Base-by-base conservation (phyloP, 2,888 invertebrate species). In the Noctua janthina region DNA sequence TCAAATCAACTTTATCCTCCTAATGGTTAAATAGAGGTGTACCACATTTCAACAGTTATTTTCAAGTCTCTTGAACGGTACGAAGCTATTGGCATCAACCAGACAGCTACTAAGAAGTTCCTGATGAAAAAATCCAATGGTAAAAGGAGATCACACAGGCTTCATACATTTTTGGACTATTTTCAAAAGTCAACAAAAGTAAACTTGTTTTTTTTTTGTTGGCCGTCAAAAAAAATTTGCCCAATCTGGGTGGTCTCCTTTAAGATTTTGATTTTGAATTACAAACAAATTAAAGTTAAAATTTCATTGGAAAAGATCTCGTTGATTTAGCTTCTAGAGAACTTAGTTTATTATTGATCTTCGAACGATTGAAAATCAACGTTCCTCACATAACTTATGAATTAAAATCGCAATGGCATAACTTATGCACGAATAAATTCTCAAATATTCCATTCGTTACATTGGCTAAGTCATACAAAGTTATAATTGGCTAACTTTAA, bases 401-500 rank as follows among this genome's bases (percentile, higher is more conserved):
- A 82, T 85, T 68, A 72, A 74, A 74, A 68, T 54, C 49, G 68
- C 56, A 20, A 74, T 39, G 62, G 11, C 17, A 59, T 62, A 85
- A 83, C 67, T 78, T 39, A 20, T 70, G 68, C 68, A 68, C 78
- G 78, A 77, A 89, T 85, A 79, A 83, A 89, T 81, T 83, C 46
- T 82, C 74, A 59, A 84, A 87, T 84, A 87, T 84, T 73, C 39
- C 82, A 84, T 85, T 85, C 74, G 83, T 88, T 82, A 86, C 82
- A 81, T 82, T 81, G 75, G 83, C 76, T 85, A 88, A 91, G 87
- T 88, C 87, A 84, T 86, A 71, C 77, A 72, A 91, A 92, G 85
- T 92, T 92, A 91, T 92, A 91, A 92, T 92, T 92, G 91, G 91
- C 82, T 83, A 91, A 92, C 83, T 92, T 91, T 70, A 78, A 72